Evolutionary conservation across 2,888 invertebrate species (phyloP).

Genomic region (Pheosia gnoma): DNA sequence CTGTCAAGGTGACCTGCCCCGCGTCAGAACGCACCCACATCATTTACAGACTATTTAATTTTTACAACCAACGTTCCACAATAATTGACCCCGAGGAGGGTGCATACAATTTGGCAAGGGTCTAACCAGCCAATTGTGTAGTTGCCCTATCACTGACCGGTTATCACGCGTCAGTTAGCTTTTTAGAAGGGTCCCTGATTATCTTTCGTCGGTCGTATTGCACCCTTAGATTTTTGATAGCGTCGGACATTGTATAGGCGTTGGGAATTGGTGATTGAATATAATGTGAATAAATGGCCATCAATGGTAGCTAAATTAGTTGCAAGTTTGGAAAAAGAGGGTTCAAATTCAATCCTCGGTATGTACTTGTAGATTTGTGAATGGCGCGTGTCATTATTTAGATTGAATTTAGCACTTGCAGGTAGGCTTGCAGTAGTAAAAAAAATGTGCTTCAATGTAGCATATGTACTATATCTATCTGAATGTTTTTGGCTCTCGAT

Average conservation of each 20-base stretch:
- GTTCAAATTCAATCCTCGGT: neutral
- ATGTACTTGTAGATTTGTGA: neutral
- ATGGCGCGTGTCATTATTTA: no score
- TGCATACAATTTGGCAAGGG: slow-evolving; percentile 14
- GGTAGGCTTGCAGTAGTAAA: no score
- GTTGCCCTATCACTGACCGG: slow-evolving; percentile 37
- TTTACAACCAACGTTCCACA: slow-evolving; percentile 18
- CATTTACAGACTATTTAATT: slow-evolving; percentile 8
- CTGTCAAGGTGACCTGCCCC: slow-evolving; percentile 1
- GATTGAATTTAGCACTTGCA: no score
- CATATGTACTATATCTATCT: no score
- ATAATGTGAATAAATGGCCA: neutral
- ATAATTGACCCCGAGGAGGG: slow-evolving; percentile 28
- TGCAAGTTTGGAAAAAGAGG: neutral
- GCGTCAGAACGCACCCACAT: slow-evolving; percentile 1
- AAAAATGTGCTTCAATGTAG: no score
- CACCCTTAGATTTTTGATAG: slow-evolving; percentile 3
- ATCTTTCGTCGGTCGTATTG: slow-evolving; percentile 32
- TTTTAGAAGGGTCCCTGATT: slow-evolving; percentile 40
- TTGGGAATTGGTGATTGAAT: neutral
- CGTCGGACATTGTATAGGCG: neutral
- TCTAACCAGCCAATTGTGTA: slow-evolving; percentile 23
- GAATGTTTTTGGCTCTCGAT: no score
- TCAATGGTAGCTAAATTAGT: neutral
- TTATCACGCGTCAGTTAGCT: slow-evolving; percentile 46